A percentile compares a stretch with the other conserved stretches of the same genome.
These are phyloP conservation scores for Ceratothoa steindachneri DNA, from an alignment of 2,888 invertebrate genomes.

Conservation along the genomic window DNA sequence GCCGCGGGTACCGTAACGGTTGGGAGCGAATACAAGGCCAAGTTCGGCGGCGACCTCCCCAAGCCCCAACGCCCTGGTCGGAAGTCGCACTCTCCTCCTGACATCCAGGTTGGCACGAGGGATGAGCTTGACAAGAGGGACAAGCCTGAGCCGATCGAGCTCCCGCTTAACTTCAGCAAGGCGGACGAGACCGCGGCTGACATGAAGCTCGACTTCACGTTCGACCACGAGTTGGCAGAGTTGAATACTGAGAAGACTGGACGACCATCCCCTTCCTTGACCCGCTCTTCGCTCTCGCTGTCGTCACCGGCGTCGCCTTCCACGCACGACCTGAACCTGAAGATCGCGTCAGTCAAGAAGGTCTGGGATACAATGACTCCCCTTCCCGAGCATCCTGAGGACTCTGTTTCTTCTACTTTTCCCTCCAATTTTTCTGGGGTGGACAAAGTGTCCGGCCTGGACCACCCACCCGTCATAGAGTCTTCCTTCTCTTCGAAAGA, in stretches of 20 bases:
- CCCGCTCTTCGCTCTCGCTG: slow-evolving; percentile 29
- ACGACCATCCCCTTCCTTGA: slow-evolving; percentile 20
- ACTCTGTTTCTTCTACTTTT: slow-evolving; percentile 34
- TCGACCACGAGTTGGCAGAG: slow-evolving; percentile 69
- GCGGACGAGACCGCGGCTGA: slow-evolving; percentile 69
- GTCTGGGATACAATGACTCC: slow-evolving; percentile 54
- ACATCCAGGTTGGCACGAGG: neutral
- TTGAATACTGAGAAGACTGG: slow-evolving; percentile 23
- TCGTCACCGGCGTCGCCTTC: slow-evolving; percentile 39
- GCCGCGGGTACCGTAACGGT: slow-evolving; percentile 57
- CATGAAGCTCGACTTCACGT: slow-evolving; percentile 86
- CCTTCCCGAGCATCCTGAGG: slow-evolving; percentile 42
- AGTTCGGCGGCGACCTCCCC: slow-evolving; percentile 57
- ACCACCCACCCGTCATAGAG: slow-evolving; percentile 31
- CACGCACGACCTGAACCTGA: slow-evolving; percentile 75
- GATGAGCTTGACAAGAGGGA: slow-evolving; percentile 21
- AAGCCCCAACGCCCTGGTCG: slow-evolving; percentile 51
- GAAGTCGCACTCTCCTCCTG: slow-evolving; percentile 3
- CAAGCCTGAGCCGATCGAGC: slow-evolving; percentile 46
- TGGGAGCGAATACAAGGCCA: slow-evolving; percentile 50
- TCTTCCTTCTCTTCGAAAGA: slow-evolving; percentile 37
- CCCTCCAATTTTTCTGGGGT: slow-evolving; percentile 28
- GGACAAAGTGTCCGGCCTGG: slow-evolving; percentile 30
- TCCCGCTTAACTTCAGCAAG: slow-evolving; percentile 45
- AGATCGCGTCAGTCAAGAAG: slow-evolving; percentile 89